Percentiles rank a stretch among this genome's conserved stretches.
Conservation (phyloP, 2,888 invertebrate species). For the Drosophila testacea region DNA sequence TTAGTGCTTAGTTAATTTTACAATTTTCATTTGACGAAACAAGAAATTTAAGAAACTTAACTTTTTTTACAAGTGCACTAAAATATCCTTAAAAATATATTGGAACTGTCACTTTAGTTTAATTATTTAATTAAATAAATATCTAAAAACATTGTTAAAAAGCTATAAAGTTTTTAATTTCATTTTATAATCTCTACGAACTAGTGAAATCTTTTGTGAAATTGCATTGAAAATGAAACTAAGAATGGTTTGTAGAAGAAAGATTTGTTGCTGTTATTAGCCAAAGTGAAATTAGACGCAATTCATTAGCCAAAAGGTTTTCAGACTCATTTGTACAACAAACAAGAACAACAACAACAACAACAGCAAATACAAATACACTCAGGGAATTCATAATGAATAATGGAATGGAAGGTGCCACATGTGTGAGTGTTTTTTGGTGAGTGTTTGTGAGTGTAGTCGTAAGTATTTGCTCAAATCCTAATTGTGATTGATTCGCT, state of each 20-base stretch:
- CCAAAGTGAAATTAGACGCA: constrained; percentile 12
- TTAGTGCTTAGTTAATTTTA: no score
- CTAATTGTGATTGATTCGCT: constrained; percentile 52
- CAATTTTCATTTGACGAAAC: no score
- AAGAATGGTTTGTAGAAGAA: neutral
- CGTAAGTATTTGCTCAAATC: constrained; percentile 34
- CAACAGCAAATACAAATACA: neutral
- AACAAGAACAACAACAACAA: neutral
- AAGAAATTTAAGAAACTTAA: no score
- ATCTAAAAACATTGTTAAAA: no score
- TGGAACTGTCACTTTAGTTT: no score
- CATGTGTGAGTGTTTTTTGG: constrained; percentile 4
- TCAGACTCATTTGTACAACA: constrained; percentile 15
- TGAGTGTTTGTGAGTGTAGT: constrained; percentile 11
- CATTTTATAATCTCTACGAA: neutral
- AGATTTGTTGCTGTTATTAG: neutral
- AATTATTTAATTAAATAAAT: no score
- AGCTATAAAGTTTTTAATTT: no score
- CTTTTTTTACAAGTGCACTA: no score
- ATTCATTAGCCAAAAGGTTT: constrained; percentile 38
- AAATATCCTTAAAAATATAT: no score
- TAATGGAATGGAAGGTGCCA: constrained; percentile 32
- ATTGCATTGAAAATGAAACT: neutral
- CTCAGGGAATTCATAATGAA: constrained; percentile 39
- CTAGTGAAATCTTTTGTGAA: neutral